Percentiles rank a stretch among this genome's conserved stretches.
phyloP scores from a whole-genome alignment of 2,113 vertebrate species.

The Thunnus maccoyii region DNA sequence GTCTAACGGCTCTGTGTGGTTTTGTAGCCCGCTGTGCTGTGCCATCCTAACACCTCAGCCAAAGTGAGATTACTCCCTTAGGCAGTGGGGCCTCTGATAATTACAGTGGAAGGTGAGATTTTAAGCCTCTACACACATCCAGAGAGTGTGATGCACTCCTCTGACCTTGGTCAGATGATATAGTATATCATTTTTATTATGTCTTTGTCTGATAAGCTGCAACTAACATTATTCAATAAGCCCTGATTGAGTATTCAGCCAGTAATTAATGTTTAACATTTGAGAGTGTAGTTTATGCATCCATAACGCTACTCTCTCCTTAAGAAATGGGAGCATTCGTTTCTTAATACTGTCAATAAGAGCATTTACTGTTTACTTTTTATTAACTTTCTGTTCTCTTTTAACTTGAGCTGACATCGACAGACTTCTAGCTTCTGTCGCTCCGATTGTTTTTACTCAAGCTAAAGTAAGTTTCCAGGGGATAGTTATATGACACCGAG shows the following conservation, averaged over 20 bases:
- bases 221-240: not conserved
- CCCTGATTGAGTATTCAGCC: not conserved
- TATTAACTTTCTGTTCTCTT: not conserved
- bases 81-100: constrained; percentile 59
- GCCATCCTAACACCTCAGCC: constrained; percentile 62
- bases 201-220: not conserved
- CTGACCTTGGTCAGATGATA: constrained; percentile 18
- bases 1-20: constrained; percentile 37
- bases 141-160: constrained; percentile 13
- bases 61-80: constrained; percentile 68
- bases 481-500: not conserved
- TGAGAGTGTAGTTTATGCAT: not conserved
- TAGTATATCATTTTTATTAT: constrained; percentile 6
- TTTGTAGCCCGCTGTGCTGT: constrained; percentile 37
- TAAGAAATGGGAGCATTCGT: not conserved
- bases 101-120: constrained; percentile 62
- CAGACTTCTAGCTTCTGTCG: not conserved
- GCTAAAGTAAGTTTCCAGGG: not conserved
- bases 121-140: constrained; percentile 50
- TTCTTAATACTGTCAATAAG: not conserved
- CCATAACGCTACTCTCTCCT: not conserved
- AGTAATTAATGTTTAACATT: constrained; percentile 28
- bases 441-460: not conserved
- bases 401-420: not conserved
- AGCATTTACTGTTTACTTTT: no score